Conservation (phyloP, 2,797 vertebrate genomes). For the Macroramphosus scolopax region DNA sequence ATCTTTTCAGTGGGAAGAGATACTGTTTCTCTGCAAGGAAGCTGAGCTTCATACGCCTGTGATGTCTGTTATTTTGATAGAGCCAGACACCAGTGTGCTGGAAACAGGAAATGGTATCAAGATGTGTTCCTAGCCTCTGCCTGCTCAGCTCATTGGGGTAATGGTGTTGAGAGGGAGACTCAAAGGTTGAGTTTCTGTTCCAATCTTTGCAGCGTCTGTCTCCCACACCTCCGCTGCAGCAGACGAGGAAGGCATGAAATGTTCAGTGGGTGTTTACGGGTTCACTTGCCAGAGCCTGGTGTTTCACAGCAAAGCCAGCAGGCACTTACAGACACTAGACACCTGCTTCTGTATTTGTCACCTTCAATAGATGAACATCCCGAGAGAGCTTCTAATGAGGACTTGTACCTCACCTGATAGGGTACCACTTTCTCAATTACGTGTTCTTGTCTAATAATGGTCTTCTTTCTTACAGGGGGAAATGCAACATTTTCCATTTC, state of each 20-base stretch:
- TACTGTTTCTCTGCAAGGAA: conserved; percentile 45
- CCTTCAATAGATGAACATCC: conserved; percentile 22
- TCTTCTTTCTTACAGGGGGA: conserved; percentile 84
- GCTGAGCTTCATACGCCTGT: conserved; percentile 31
- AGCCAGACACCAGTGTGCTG: conserved; percentile 52
- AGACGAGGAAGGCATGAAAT: conserved; percentile 37
- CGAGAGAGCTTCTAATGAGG: conserved; percentile 37
- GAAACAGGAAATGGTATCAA: conserved; percentile 66
- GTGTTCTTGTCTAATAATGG: conserved; percentile 52
- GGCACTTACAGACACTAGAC: conserved; percentile 42
- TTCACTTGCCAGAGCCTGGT: conserved; percentile 32
- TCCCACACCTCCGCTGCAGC: conserved; percentile 29
- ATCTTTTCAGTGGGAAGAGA: conserved; percentile 60
- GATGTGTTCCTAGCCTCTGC: conserved; percentile 50
- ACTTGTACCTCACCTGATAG: conserved; percentile 17
- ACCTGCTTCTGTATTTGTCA: conserved; percentile 54
- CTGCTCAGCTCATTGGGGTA: conserved; percentile 26
- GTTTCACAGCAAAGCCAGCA: conserved; percentile 41
- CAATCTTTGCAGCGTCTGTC: conserved; percentile 23
- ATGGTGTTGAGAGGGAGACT: conserved; percentile 5
- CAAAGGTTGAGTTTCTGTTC: conserved; percentile 42
- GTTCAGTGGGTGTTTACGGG: conserved; percentile 52
- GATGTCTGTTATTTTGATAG: conserved; percentile 64
- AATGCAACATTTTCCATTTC: conserved; percentile 99
- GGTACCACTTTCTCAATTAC: conserved; percentile 28